phyloP scores from a whole-genome alignment of 2,888 invertebrate genomes.

The Tinea pellionella region DNA sequence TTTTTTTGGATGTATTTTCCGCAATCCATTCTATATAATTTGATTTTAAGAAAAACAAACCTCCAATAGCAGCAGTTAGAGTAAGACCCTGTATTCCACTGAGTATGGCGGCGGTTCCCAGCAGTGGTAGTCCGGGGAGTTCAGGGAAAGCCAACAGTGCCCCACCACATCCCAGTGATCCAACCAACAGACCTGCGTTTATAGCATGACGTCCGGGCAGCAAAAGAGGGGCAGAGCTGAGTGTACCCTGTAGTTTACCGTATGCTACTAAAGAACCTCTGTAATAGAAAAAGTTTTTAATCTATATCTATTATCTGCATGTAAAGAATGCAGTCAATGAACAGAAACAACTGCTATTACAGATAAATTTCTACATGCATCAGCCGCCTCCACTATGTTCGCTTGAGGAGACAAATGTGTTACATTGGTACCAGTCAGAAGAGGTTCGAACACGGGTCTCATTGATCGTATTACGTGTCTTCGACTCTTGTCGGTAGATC shows the following conservation, averaged over 20 bases:
- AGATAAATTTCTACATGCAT: too few species aligned
- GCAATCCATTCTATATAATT: too few species aligned
- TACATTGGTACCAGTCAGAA: too few species aligned
- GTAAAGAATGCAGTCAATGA: too few species aligned
- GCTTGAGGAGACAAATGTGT: too few species aligned
- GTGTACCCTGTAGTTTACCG: conserved; percentile 86
- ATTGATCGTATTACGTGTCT: too few species aligned
- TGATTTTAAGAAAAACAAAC: conserved; percentile 54
- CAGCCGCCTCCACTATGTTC: too few species aligned
- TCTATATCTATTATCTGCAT: too few species aligned
- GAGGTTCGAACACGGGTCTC: too few species aligned
- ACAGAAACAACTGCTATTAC: too few species aligned
- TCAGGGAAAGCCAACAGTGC: conserved; percentile 72
- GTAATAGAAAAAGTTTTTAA: conserved; percentile 19
- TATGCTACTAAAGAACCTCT: conserved; percentile 91
- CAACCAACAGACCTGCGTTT: conserved; percentile 76
- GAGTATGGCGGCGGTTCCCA: conserved; percentile 80
- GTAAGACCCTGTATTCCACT: conserved; percentile 88
- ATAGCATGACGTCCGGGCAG: conserved; percentile 85
- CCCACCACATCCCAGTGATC: conserved; percentile 80
- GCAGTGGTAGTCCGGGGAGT: conserved; percentile 76
- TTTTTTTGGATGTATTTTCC: too few species aligned
- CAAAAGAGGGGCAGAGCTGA: conserved; percentile 83
- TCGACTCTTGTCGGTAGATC: too few species aligned
- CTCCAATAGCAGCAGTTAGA: conserved; percentile 90